Conservation (phyloP, 2,113 vertebrate genomes). For the Todiramphus saurophagus region DNA sequence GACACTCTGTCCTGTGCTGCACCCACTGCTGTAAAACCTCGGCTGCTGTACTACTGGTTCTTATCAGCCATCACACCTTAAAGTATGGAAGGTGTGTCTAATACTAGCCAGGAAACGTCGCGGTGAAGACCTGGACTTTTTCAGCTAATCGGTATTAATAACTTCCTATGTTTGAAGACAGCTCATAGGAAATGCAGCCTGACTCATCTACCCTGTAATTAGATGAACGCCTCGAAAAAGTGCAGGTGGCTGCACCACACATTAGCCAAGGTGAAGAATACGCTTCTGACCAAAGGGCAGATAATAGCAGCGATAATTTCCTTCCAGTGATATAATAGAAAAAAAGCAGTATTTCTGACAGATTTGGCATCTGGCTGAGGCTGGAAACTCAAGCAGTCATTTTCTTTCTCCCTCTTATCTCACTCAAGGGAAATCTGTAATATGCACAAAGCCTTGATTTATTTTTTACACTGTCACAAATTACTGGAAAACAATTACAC, state of each 20-base stretch:
- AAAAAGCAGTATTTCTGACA: slow-evolving; percentile 13
- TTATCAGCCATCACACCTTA: slow-evolving; percentile 57
- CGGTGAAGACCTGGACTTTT: slow-evolving; percentile 54
- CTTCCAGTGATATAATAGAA: slow-evolving; percentile 3
- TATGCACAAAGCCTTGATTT: slow-evolving; percentile 34
- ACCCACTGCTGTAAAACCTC: neutral
- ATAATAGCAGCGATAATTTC: slow-evolving; percentile 42
- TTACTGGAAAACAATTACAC: slow-evolving; percentile 53
- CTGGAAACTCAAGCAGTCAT: slow-evolving; percentile 1
- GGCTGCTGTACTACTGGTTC: slow-evolving; percentile 22
- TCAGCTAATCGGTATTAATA: slow-evolving; percentile 53
- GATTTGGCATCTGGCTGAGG: slow-evolving; percentile 13
- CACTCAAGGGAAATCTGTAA: slow-evolving; percentile 38
- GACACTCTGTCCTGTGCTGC: neutral
- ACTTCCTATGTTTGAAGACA: slow-evolving; percentile 66
- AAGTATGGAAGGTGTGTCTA: slow-evolving; percentile 48
- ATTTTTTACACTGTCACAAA: slow-evolving; percentile 52
- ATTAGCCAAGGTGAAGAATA: slow-evolving; percentile 16
- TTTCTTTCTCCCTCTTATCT: slow-evolving; percentile 27
- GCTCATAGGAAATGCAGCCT: slow-evolving; percentile 60
- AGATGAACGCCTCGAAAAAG: slow-evolving; percentile 55
- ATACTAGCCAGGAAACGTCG: slow-evolving; percentile 59
- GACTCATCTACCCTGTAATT: slow-evolving; percentile 60
- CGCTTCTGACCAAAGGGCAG: slow-evolving; percentile 41
- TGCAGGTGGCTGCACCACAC: slow-evolving; percentile 51